Conservation (phyloP, 2,113 vertebrate genomes). For the Hippolais icterina region DNA sequence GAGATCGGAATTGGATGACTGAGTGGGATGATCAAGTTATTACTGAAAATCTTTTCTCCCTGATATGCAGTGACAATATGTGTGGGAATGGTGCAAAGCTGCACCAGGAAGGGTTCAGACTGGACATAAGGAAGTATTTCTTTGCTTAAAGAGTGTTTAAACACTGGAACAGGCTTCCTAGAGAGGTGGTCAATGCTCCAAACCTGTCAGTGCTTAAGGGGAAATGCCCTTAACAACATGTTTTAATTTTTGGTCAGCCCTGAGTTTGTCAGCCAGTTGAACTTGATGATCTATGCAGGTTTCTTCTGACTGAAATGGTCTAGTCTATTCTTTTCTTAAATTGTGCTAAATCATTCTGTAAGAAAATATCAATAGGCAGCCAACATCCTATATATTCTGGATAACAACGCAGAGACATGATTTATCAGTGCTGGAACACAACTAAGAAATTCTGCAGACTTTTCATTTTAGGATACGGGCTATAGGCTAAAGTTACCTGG, state of each 20-base stretch:
- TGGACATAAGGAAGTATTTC: background rate
- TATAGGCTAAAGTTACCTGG: background rate
- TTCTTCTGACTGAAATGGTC: background rate
- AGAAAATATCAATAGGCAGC: background rate
- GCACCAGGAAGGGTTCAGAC: background rate
- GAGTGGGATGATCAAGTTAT: background rate
- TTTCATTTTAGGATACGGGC: background rate
- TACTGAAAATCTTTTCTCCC: background rate
- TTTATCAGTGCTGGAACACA: background rate
- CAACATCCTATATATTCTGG: background rate
- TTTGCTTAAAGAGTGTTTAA: background rate
- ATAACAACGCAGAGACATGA: background rate
- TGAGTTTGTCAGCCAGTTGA: background rate
- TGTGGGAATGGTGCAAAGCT: background rate
- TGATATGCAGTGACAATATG: background rate
- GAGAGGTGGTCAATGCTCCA: fast-evolving
- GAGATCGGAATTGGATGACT: background rate
- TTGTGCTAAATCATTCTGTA: background rate
- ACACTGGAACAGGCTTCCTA: background rate
- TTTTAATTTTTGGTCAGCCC: background rate
- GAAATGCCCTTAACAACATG: fast-evolving
- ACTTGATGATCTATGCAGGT: fast-evolving
- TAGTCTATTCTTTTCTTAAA: background rate
- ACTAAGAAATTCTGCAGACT: background rate
- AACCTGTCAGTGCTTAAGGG: background rate